phyloP scores from a whole-genome alignment of 64 coral and sea anemone species.

The Anthopleura sola region DNA sequence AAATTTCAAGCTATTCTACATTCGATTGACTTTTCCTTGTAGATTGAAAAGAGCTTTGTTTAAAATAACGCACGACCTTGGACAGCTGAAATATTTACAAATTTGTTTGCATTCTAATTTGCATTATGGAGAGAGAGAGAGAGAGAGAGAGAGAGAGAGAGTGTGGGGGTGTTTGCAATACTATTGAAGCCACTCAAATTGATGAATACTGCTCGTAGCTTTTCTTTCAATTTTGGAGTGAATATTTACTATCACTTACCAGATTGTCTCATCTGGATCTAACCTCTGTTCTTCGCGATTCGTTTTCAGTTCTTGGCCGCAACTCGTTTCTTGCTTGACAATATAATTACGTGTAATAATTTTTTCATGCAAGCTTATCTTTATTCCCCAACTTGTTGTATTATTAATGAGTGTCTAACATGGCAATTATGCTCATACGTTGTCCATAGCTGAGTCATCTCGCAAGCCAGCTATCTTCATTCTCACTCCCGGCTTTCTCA shows the following conservation, averaged over 20 bases:
- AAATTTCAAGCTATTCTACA: no score
- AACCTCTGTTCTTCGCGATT: not conserved
- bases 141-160: no score
- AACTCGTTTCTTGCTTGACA: not conserved
- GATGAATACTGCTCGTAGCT: not conserved
- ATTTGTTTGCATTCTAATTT: no score
- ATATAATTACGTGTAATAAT: not conserved
- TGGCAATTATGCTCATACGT: not conserved
- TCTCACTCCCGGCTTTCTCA: not conserved
- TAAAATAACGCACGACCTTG: no score
- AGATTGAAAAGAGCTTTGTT: no score
- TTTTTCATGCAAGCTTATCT: not conserved
- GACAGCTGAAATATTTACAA: no score
- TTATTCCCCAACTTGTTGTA: not conserved
- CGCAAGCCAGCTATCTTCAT: not conserved
- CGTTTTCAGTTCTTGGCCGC: not conserved
- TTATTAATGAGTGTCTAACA: not conserved
- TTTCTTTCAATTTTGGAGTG: not conserved
- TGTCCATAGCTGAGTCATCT: not conserved
- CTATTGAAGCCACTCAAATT: not conserved
- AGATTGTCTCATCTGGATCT: not conserved
- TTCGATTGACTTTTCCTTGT: no score
- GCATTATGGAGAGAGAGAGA: no score
- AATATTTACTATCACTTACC: not conserved
- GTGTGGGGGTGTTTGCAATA: not conserved